Conservation (phyloP, 1,140 invertebrate species). For the Drosophila navojoa region DNA sequence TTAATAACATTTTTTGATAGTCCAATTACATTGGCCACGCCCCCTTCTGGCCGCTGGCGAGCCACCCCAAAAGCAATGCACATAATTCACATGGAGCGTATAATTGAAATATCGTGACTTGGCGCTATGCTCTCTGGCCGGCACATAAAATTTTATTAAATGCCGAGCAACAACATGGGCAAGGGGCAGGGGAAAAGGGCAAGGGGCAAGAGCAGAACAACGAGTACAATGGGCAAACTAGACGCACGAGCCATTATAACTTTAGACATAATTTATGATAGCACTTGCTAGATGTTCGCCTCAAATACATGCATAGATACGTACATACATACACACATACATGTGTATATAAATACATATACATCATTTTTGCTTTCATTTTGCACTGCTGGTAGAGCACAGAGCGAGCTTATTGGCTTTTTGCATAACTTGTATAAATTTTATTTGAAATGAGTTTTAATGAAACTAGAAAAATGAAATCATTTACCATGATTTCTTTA, state of each 20-base stretch:
- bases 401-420: neutral
- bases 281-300: conserved; percentile 62
- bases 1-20: conserved; percentile 25
- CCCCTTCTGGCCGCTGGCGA: conserved; percentile 7
- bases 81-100: conserved; percentile 63
- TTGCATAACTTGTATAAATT: too few species aligned
- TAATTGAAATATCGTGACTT: conserved; percentile 80
- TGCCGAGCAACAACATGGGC: conserved; percentile 1
- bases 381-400: neutral
- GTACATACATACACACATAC: neutral
- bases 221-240: conserved; percentile 58
- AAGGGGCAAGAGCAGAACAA: conserved; percentile 4
- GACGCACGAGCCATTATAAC: conserved; percentile 68
- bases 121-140: conserved; percentile 23
- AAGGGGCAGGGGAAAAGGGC: too few species aligned
- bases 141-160: conserved; percentile 68
- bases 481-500: too few species aligned
- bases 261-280: conserved; percentile 77
- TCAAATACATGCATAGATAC: conserved; percentile 4
- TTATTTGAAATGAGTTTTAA: too few species aligned
- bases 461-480: too few species aligned
- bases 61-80: conserved; percentile 25
- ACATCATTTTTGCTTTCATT: conserved; percentile 10
- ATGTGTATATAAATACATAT: neutral
- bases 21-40: conserved; percentile 22